These are phyloP conservation scores for Brachyptera risi DNA, from an alignment of 2,888 invertebrate species.

Conservation along the genomic window DNA sequence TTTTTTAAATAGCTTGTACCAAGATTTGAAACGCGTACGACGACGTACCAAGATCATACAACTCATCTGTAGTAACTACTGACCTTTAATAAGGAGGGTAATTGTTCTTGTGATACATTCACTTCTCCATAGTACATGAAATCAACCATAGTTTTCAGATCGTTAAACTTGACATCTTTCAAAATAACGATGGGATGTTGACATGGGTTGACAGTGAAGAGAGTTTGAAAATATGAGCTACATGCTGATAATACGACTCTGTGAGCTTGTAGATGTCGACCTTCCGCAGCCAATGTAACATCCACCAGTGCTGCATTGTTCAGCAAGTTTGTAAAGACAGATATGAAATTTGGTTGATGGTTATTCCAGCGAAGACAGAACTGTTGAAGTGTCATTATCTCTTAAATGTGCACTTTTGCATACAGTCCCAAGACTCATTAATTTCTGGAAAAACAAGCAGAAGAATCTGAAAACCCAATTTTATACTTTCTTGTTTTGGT, in stretches of 20 bases:
- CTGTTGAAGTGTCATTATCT: slow-evolving; percentile 66
- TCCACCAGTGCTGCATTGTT: slow-evolving; percentile 82
- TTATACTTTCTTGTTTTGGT: too few species aligned
- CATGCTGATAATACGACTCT: slow-evolving; percentile 87
- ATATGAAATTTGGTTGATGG: slow-evolving; percentile 89
- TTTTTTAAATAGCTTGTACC: too few species aligned
- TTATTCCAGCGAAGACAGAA: slow-evolving; percentile 88
- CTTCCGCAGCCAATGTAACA: slow-evolving; percentile 88
- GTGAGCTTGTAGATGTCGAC: slow-evolving; percentile 81
- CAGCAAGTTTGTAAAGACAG: slow-evolving; percentile 78
- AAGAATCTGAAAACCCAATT: too few species aligned
- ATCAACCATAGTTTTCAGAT: slow-evolving; percentile 82
- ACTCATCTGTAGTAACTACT: too few species aligned
- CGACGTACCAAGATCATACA: too few species aligned
- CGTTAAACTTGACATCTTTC: slow-evolving; percentile 81
- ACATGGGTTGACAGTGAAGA: slow-evolving; percentile 82
- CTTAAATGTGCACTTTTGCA: too few species aligned
- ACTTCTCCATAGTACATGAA: slow-evolving; percentile 93
- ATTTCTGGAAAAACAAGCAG: too few species aligned
- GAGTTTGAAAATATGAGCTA: slow-evolving; percentile 87
- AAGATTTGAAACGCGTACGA: too few species aligned
- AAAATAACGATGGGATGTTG: slow-evolving; percentile 86
- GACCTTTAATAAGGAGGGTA: slow-evolving; percentile 59
- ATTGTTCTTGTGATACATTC: slow-evolving; percentile 83
- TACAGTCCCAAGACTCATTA: too few species aligned